Evolutionary conservation across 2,113 vertebrate genomes (phyloP).

Genomic region (Nycticebus coucang): DNA sequence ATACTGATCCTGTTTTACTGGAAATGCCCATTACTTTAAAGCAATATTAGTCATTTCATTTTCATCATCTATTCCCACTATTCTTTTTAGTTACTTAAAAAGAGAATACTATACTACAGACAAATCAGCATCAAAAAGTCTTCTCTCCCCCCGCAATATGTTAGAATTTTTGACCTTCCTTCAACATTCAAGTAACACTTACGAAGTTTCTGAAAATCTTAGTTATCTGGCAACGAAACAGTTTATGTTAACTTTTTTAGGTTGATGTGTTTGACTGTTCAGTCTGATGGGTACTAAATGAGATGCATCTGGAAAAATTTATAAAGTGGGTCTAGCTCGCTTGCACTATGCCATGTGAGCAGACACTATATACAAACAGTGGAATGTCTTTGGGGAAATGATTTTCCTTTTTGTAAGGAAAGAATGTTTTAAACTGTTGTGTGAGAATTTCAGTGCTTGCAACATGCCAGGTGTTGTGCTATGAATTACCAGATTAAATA

Average conservation of each 20-base stretch:
- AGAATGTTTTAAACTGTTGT: neutral
- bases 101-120: neutral
- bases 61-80: neutral
- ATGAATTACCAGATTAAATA: neutral
- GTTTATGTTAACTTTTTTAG: neutral
- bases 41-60: neutral
- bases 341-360: neutral
- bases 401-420: neutral
- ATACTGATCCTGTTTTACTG: neutral
- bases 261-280: neutral
- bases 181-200: conserved; percentile 11
- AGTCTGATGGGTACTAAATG: neutral
- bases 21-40: neutral
- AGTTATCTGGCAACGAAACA: neutral
- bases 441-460: neutral
- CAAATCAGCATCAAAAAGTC: neutral
- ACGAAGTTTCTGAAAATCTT: neutral
- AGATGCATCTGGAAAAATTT: neutral
- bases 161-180: conserved; percentile 23
- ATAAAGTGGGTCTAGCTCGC: neutral
- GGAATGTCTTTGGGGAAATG: neutral
- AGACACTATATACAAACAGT: neutral
- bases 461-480: neutral
- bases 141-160: neutral
- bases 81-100: neutral